Base-by-base conservation (phyloP, 2,113 vertebrate genomes). In the Eptatretus burgeri region DNA sequence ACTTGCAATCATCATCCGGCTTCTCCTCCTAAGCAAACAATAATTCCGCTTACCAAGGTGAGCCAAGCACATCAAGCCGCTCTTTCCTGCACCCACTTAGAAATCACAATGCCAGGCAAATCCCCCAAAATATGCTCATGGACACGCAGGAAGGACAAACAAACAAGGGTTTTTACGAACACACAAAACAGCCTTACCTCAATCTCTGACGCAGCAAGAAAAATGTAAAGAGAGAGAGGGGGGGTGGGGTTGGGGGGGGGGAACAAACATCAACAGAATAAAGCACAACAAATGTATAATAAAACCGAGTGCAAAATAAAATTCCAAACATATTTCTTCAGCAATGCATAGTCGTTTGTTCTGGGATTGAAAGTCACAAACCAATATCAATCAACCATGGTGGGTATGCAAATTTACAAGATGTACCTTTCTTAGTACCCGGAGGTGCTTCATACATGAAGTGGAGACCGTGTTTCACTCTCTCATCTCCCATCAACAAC, bases 391-490 rank as follows among this genome's bases (percentile, higher is more conserved):
- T 12, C 11, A 65, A 65, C 13, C 19, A 13, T 49, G 19, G 49
- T 13, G 52, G 60, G 13, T n/a, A 65, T 14, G n/a, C 27, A 17
- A 65, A 65, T 13, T 64, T 60, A 17, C 56, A 49, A 56, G 2
- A 19, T 20, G 17, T 82, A 98, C 89, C 89, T 80, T 94, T 94
- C 66, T 85, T 86, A 71, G 81, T 86, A 74, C 89, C 91, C 60
- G 87, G 85, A 72, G 91, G 91, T 68, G 89, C 89, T 68, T 98
- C 91, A 52, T 98, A 98, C 89, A 98, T 98, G 69, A 98, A 94
- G 73, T 93, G 95, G 64, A 98, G 82, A 63, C 91, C 91, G 74
- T 93, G 93, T 74, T 98, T 98, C 66, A 98, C 91, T 69, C 82
- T 80, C 66, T 98, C 87, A 78, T 98, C 91, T 62, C 91, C 91